Base-by-base conservation (phyloP, 2,113 vertebrate species). In the Lophochroa leadbeateri region DNA sequence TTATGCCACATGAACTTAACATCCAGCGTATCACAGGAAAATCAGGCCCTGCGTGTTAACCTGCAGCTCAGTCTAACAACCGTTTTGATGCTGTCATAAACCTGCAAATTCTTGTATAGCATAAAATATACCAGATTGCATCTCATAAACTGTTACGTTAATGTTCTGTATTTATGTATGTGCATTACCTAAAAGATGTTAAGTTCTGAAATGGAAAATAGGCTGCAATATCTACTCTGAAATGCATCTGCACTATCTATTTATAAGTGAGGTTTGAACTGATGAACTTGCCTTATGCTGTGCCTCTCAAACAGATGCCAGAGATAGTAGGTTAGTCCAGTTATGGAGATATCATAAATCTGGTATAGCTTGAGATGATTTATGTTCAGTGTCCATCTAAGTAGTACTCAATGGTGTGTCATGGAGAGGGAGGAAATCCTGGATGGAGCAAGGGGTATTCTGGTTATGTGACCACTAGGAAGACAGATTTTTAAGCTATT, bases 221-320 rank as follows among this genome's bases (percentile, higher is more conserved):
- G 35, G 41, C 39, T 87, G 46, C 53, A 27, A 0, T 82, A 41
- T 79, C 53, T 93, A 16, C 61, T 86, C 46, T 81, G 92, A 82
- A 82, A 71, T 82, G 69, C 57, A 82, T 94, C 88, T 88, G 90
- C 80, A 84, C 55, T 64, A 23, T 86, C 60, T 95, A 68, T 96
- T 91, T 75, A 76, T 91, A 93, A 83, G 39, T 1, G 4, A 55
- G 71, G 35, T 50, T 83, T 94, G 82, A 96, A 84, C 60, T 57
- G 88, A 43, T 92, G 95, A 96, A 87, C 88, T 64, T 85, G 80
- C 80, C 96, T 92, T 87, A 50, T 93, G 94, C 77, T 87, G 39
- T 75, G 80, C 76, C 77, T 93, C 92, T 88, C 74, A 35, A 88
- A 68, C 90, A 93, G 96, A 76, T 92, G 90, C 86, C 84, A 71